phyloP scores from a whole-genome alignment of 1,140 invertebrate genomes.

The Chrysoperla carnea region DNA sequence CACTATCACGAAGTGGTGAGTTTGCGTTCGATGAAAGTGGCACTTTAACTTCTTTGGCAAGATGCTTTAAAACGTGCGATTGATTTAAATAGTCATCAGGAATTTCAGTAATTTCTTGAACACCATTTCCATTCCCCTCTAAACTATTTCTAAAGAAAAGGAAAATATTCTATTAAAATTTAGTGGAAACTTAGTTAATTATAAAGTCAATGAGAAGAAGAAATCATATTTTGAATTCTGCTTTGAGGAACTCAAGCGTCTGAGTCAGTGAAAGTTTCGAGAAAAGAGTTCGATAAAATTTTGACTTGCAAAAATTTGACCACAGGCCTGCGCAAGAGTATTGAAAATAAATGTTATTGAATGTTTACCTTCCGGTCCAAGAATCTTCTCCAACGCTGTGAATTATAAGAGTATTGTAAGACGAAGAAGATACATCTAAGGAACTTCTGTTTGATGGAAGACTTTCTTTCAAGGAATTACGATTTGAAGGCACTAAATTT shows the following conservation, averaged over 20 bases:
- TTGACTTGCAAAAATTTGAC: no score
- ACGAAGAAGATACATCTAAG: constrained; percentile 53
- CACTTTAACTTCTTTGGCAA: constrained; percentile 62
- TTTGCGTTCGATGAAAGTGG: constrained; percentile 19
- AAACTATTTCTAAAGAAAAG: not conserved
- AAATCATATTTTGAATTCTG: constrained; percentile 9
- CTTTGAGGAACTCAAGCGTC: constrained; percentile 9
- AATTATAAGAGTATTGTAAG: constrained; percentile 65
- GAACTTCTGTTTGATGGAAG: constrained; percentile 54
- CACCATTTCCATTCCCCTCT: constrained; percentile 10
- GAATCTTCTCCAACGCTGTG: constrained; percentile 51
- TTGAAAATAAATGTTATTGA: no score
- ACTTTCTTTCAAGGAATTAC: constrained; percentile 51
- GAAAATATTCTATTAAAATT: no score
- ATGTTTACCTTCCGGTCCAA: constrained; percentile 36
- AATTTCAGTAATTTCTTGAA: constrained; percentile 66
- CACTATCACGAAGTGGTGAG: constrained; percentile 8
- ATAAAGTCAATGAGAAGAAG: no score
- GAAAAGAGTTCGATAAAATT: no score
- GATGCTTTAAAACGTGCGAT: constrained; percentile 68
- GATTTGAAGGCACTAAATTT: constrained; percentile 44
- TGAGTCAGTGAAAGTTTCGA: no score
- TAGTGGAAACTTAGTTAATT: no score
- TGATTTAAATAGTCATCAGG: constrained; percentile 71
- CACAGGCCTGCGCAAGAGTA: no score